A percentile compares a stretch with the other conserved stretches of the same genome.
These are phyloP conservation scores for Montipora sp. DNA, from an alignment of 64 coral and sea anemone species.

Conservation along the genomic window DNA sequence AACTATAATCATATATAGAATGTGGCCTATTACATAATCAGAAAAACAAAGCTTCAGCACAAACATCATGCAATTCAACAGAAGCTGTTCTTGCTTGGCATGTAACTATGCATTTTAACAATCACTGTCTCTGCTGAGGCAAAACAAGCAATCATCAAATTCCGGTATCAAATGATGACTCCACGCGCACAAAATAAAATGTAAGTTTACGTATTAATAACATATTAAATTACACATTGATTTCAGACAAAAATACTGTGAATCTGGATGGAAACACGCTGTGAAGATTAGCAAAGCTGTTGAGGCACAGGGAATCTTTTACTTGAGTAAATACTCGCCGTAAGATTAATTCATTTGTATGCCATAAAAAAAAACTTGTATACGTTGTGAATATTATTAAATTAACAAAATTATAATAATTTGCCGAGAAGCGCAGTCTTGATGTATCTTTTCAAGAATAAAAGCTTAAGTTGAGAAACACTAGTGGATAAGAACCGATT, in stretches of 20 bases:
- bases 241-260: neutral
- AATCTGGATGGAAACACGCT: neutral
- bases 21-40: too few species aligned
- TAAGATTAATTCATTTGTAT: too few species aligned
- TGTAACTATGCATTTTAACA: neutral
- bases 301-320: neutral
- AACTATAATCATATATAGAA: too few species aligned
- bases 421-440: neutral
- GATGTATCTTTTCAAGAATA: too few species aligned
- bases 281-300: neutral
- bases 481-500: neutral
- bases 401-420: too few species aligned
- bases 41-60: neutral
- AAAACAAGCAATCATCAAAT: too few species aligned
- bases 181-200: too few species aligned
- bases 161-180: too few species aligned
- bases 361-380: too few species aligned
- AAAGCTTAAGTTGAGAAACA: neutral
- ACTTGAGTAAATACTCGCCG: too few species aligned
- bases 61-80: neutral
- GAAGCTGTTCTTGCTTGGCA: neutral
- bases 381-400: too few species aligned
- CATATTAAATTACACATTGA: neutral
- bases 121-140: too few species aligned
- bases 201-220: neutral